Evolutionary conservation across 64 coral and sea anemone species (phyloP).

Genomic region (Orbicella faveolata): DNA sequence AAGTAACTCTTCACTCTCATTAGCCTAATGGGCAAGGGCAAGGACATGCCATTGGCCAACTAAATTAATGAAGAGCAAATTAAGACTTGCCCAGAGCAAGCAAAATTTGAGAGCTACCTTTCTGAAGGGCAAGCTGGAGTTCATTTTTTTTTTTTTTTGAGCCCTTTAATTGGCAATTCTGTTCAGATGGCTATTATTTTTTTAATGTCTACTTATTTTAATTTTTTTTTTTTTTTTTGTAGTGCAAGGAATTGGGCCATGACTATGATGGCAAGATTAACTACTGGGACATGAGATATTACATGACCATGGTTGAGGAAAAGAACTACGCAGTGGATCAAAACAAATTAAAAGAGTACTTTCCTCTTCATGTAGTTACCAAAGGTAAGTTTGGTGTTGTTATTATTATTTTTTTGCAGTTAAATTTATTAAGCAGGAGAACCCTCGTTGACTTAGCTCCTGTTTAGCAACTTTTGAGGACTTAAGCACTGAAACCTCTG

Average conservation of each 20-base stretch:
- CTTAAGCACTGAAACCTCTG: too few relatives aligned
- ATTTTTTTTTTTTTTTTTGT: background rate
- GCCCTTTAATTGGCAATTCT: too few relatives aligned
- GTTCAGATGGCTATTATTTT: background rate
- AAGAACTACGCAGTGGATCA: slow-evolving; percentile 94
- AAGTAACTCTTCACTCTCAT: too few relatives aligned
- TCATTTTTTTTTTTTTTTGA: too few relatives aligned
- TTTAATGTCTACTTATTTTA: background rate
- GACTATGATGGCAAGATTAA: slow-evolving; percentile 91
- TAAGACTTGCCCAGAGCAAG: too few relatives aligned
- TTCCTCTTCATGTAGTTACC: slow-evolving; percentile 88
- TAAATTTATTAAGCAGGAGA: background rate
- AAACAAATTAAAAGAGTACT: slow-evolving; percentile 96
- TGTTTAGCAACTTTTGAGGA: too few relatives aligned
- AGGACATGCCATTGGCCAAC: too few relatives aligned
- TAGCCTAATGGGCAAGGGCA: too few relatives aligned
- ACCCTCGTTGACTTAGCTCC: too few relatives aligned
- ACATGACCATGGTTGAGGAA: slow-evolving; percentile 94
- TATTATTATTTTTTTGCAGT: background rate
- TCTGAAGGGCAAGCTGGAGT: too few relatives aligned
- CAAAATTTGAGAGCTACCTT: too few relatives aligned
- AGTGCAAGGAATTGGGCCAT: slow-evolving; percentile 86
- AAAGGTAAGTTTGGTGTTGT: slow-evolving; percentile 54
- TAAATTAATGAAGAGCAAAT: too few relatives aligned
- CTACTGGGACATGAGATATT: slow-evolving; percentile 91